A percentile compares a stretch with the other conserved stretches of the same genome.
Evolutionary conservation across 1,140 invertebrate genomes (phyloP).

Genomic region (Penaeus vannamei): DNA sequence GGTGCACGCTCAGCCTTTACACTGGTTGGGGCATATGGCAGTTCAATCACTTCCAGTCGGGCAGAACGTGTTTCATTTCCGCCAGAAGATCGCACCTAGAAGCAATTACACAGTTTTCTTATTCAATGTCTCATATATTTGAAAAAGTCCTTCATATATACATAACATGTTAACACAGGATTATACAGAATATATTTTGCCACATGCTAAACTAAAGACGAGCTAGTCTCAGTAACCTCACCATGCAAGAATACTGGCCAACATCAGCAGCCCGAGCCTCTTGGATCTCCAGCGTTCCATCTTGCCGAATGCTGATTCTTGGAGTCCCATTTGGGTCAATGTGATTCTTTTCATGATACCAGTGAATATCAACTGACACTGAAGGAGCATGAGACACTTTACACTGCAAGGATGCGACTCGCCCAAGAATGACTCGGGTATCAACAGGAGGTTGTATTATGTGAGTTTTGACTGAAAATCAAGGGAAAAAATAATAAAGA

Average conservation of each 20-base stretch:
- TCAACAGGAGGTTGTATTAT: constrained; percentile 93
- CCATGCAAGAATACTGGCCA: constrained; percentile 73
- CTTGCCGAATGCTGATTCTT: constrained; percentile 70
- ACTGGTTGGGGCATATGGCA: constrained; percentile 92
- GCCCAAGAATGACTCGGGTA: constrained; percentile 88
- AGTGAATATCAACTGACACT: constrained; percentile 90
- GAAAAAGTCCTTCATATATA: neutral
- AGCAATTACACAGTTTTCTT: constrained; percentile 5
- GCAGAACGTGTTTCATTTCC: constrained; percentile 93
- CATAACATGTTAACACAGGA: neutral
- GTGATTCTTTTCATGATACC: constrained; percentile 84
- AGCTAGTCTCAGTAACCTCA: constrained; percentile 67
- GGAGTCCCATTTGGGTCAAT: constrained; percentile 57
- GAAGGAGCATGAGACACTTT: constrained; percentile 92
- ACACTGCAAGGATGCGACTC: constrained; percentile 92
- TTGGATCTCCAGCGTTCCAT: constrained; percentile 73
- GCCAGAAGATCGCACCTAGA: constrained; percentile 85
- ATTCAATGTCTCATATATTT: neutral
- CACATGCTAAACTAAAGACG: constrained; percentile 67
- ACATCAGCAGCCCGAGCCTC: constrained; percentile 74
- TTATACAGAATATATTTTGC: neutral
- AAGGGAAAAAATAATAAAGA: constrained; percentile 49
- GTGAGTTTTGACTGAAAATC: constrained; percentile 85
- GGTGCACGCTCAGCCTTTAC: constrained; percentile 80
- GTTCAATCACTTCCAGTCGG: constrained; percentile 89